These are phyloP conservation scores for Oophaga pumilio DNA, from an alignment of 2,113 vertebrate species.

Conservation along the genomic window DNA sequence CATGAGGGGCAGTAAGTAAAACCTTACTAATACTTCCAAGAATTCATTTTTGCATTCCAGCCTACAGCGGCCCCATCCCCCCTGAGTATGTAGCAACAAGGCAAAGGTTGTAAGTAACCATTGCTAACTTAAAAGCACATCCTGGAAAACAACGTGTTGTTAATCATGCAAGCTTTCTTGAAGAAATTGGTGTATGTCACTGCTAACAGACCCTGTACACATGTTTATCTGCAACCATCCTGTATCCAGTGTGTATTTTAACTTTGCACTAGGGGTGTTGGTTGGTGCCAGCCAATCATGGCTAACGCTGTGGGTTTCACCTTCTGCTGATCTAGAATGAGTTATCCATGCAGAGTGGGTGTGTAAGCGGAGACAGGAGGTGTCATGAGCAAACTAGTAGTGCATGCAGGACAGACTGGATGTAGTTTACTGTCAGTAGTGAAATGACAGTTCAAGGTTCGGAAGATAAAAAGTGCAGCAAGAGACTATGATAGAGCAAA, in stretches of 20 bases:
- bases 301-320: slow-evolving; percentile 15
- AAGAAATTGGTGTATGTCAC: not conserved
- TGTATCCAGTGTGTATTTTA: slow-evolving; percentile 6
- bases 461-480: not conserved
- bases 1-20: not conserved
- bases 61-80: not conserved
- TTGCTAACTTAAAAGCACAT: not conserved
- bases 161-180: not conserved
- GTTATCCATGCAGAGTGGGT: not conserved
- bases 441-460: slow-evolving; percentile 31
- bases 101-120: not conserved
- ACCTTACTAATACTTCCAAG: not conserved
- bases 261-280: slow-evolving; percentile 51
- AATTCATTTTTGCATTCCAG: not conserved
- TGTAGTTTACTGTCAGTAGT: slow-evolving; percentile 19
- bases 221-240: slow-evolving; percentile 6
- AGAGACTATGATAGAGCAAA: not conserved
- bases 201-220: not conserved
- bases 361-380: slow-evolving; percentile 12
- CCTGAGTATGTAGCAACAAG: not conserved
- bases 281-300: slow-evolving; percentile 16
- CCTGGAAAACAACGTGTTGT: not conserved
- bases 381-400: slow-evolving; percentile 22
- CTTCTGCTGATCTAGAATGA: slow-evolving; percentile 30
- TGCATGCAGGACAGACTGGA: slow-evolving; percentile 12